Evolutionary conservation across 35 echinoderm and acorn worm genomes (phyloP).

Genomic region (Eucidaris tribuloides): DNA sequence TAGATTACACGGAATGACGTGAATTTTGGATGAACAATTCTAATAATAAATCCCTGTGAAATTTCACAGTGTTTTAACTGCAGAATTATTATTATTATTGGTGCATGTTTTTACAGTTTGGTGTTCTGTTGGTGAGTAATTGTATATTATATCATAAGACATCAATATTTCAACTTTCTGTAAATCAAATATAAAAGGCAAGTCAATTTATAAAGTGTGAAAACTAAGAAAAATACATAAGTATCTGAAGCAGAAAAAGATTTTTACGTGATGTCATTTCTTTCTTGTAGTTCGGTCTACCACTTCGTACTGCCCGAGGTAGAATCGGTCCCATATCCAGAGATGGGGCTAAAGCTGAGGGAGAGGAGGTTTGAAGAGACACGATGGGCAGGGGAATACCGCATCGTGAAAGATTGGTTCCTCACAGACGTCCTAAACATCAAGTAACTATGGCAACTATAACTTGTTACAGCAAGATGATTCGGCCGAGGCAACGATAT

Average conservation of each 20-base stretch:
- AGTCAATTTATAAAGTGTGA: neutral
- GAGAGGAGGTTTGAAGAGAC: neutral
- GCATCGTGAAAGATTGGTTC: slow-evolving; percentile 12
- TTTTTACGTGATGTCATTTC: neutral
- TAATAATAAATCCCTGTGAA: no score
- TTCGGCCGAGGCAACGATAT: no score
- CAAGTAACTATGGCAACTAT: neutral
- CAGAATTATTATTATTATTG: no score
- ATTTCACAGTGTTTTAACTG: no score
- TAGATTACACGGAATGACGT: no score
- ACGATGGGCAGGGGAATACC: neutral
- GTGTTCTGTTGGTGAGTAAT: no score
- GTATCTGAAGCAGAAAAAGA: neutral
- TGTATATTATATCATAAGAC: no score
- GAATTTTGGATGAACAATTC: no score
- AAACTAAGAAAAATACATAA: neutral
- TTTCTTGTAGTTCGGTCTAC: neutral
- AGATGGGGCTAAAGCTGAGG: neutral
- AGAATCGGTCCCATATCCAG: neutral
- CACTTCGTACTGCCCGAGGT: neutral
- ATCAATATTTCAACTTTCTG: no score
- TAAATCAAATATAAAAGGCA: neutral
- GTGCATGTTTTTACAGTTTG: no score
- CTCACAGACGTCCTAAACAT: neutral
- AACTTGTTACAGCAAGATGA: neutral